A percentile compares a stretch with the other conserved stretches of the same genome.
phyloP scores from a whole-genome alignment of 2,797 vertebrate species.

The Salarias fasciatus region DNA sequence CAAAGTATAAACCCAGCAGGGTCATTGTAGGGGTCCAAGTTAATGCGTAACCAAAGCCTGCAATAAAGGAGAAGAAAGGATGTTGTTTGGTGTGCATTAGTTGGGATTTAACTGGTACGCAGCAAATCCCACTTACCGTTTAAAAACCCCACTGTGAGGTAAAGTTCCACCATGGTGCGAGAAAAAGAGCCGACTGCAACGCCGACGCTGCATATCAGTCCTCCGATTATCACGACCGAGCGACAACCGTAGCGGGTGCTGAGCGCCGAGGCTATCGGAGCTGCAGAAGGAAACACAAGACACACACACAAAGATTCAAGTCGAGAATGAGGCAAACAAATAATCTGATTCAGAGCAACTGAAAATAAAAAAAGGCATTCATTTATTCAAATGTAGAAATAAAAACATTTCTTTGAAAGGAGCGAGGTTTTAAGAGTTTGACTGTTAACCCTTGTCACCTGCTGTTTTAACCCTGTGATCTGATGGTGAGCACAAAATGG shows the following conservation, averaged over 20 bases:
- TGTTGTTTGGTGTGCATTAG: too few relatives aligned
- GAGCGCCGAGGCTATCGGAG: conserved; percentile 68
- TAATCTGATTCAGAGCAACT: neutral
- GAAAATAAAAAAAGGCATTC: neutral
- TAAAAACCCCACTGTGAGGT: conserved; percentile 70
- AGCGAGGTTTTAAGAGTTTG: conserved; percentile 1
- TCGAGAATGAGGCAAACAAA: neutral
- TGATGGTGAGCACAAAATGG: neutral
- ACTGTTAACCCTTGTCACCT: conserved; percentile 5
- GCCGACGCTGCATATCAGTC: conserved; percentile 69
- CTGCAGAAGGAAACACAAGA: conserved; percentile 49
- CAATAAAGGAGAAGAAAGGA: neutral
- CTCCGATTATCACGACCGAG: conserved; percentile 69
- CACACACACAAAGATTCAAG: too few relatives aligned
- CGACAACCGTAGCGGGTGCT: conserved; percentile 65
- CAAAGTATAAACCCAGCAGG: conserved; percentile 81
- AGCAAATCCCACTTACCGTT: conserved; percentile 57
- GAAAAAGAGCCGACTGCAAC: conserved; percentile 61
- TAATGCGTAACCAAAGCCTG: conserved; percentile 74
- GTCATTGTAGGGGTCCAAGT: conserved; percentile 77
- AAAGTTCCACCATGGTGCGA: conserved; percentile 67
- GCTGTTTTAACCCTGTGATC: neutral
- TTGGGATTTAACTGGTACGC: too few relatives aligned
- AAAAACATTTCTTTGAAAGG: neutral
- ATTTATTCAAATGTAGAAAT: neutral